Base-by-base conservation (phyloP, 2,888 invertebrate genomes). In the Tenthredo scrophulariae region DNA sequence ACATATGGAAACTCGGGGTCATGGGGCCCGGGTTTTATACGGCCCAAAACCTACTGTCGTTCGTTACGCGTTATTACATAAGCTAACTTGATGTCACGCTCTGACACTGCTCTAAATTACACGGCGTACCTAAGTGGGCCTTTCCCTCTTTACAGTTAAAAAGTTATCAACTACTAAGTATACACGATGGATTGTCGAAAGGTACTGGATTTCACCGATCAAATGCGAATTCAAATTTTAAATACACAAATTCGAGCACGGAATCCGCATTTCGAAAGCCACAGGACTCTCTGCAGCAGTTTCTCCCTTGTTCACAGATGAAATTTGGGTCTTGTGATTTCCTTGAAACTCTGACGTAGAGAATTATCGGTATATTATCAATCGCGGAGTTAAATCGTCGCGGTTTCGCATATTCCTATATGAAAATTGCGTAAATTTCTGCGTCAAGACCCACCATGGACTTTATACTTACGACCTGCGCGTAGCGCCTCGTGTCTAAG, bases 41-140 rank as follows among this genome's bases (percentile, higher is more conserved):
- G 26, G 37, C 70, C 37, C 54, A 54, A 62, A 22, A 22, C 83
- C 83, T 54, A 84, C 84, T 29, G 75, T 84, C 84, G 65, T 26
- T 33, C 80, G 85, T 85, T 85, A 18, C 80, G 79, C 85, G 87
- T 86, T 87, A 87, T 88, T 88, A 86, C 86, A 85, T 86, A 88
- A 88, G 86, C 84, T 84, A 83, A 83, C 83, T 83, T 70, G 83
- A 83, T 83, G 83, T 83, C 83, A 83, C 83, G 83, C 67, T 83
- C 83, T 83, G 83, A 83, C 83, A 83, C 83, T 83, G 67, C 67
- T 67, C 43, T 9, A 83, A 83, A 83, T 83, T 67, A 83, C 83
- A 46, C 43, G 29, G 83, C 65, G 80, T 62, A 54, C 50, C 37
- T 62, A 80, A 62, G 80, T 62, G 62, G 62, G 80, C 62, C 22